phyloP scores from a whole-genome alignment of 2,113 vertebrate genomes.

The Phaethornis superciliosus region DNA sequence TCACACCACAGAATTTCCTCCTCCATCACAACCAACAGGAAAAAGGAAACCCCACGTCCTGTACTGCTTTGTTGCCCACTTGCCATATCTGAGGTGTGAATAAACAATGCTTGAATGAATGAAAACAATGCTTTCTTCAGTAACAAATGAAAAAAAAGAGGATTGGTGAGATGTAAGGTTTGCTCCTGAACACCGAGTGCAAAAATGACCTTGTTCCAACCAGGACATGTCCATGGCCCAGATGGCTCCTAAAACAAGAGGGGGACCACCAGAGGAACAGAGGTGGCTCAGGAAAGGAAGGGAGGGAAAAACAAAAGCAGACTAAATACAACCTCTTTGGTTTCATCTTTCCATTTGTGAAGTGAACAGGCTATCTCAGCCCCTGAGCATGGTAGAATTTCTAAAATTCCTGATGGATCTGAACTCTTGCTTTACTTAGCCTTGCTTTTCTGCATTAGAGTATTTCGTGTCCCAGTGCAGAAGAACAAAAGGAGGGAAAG shows the following conservation, averaged over 20 bases:
- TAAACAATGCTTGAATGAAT: neutral
- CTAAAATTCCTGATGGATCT: neutral
- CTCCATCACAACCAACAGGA: neutral
- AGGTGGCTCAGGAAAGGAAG: neutral
- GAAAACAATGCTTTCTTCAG: neutral
- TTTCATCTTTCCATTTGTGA: neutral
- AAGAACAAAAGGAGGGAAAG: neutral
- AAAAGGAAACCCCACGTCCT: too few species aligned
- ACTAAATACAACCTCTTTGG: neutral
- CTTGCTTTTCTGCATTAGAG: neutral
- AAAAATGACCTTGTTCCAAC: neutral
- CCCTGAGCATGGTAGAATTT: neutral
- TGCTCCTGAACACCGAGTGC: too few species aligned
- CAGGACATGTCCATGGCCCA: neutral
- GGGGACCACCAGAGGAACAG: neutral
- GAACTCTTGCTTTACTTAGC: neutral
- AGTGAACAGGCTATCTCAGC: neutral
- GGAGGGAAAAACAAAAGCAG: neutral
- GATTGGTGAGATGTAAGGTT: too few species aligned
- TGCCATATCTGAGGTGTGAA: rapidly evolving
- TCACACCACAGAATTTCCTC: too few species aligned
- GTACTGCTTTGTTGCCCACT: neutral
- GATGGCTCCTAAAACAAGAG: rapidly evolving
- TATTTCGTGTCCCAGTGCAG: neutral
- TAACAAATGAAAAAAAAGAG: neutral